Conservation (phyloP, 1,140 invertebrate species). For the Parasteatoda tepidariorum region DNA sequence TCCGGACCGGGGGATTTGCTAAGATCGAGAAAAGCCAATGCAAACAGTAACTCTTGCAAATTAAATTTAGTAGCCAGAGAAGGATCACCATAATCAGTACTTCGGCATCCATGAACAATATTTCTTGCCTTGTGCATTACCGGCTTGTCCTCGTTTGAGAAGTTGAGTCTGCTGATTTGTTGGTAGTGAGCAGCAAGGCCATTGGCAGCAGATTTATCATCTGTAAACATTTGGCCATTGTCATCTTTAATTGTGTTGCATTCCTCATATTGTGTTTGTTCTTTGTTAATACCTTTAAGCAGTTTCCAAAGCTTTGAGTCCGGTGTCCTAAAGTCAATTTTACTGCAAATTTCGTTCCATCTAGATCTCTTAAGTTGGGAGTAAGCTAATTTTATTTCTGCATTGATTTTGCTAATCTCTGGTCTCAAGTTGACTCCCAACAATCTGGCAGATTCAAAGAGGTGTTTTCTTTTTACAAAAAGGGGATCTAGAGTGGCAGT, state of each 20-base stretch:
- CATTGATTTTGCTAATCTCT: conserved; percentile 16
- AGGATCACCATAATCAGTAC: neutral
- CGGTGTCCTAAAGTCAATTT: neutral
- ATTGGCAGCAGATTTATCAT: conserved; percentile 23
- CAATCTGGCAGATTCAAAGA: neutral
- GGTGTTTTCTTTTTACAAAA: conserved; percentile 15
- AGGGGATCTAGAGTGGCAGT: neutral
- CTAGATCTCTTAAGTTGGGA: neutral
- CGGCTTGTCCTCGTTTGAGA: neutral
- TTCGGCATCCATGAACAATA: conserved; percentile 5
- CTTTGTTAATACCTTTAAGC: neutral
- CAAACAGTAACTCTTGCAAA: conserved; percentile 5
- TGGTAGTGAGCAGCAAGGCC: conserved; percentile 27
- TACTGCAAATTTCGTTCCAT: conserved; percentile 12
- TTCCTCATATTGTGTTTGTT: neutral
- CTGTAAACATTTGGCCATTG: conserved; percentile 7
- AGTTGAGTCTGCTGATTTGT: too few species aligned
- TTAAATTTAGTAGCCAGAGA: conserved; percentile 1
- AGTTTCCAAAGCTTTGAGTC: conserved; percentile 10
- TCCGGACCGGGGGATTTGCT: conserved; percentile 13
- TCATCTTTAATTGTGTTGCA: conserved; percentile 10
- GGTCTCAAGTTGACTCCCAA: neutral
- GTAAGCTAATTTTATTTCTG: conserved; percentile 9
- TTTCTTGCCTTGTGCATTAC: neutral
- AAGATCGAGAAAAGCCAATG: conserved; percentile 18